These are phyloP conservation scores for Ciconia maguari DNA, from an alignment of 2,113 vertebrate genomes.

Conservation along the genomic window DNA sequence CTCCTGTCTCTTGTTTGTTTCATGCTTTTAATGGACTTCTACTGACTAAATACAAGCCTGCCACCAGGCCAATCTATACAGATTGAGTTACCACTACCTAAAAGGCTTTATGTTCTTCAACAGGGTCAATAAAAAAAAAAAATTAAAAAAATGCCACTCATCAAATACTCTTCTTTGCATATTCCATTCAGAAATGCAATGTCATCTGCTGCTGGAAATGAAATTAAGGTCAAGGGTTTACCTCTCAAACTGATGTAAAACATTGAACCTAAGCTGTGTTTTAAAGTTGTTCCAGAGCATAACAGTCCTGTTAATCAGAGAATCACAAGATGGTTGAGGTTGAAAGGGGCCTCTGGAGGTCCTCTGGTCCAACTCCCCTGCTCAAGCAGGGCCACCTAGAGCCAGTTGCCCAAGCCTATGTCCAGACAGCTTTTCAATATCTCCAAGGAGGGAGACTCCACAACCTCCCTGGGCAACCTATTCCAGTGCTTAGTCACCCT, in stretches of 20 bases:
- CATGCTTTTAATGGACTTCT: background rate
- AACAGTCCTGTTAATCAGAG: background rate
- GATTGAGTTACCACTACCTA: background rate
- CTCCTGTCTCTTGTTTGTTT: background rate
- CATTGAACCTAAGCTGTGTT: background rate
- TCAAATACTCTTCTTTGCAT: background rate
- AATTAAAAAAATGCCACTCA: background rate
- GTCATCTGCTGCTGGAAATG: background rate
- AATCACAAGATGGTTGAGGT: background rate
- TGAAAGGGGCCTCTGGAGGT: background rate
- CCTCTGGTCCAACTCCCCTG: background rate
- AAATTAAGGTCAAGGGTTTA: background rate
- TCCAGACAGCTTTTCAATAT: background rate
- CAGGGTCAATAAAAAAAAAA: background rate
- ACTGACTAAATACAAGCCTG: background rate
- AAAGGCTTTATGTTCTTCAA: background rate
- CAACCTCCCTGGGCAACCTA: background rate
- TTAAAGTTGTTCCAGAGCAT: background rate
- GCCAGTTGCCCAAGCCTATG: background rate
- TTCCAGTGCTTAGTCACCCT: background rate
- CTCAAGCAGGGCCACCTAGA: background rate
- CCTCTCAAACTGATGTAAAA: background rate
- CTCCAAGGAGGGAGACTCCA: background rate
- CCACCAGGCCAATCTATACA: background rate
- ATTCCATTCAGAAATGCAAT: background rate